Conservation (phyloP, 2,113 vertebrate species). For the Etheostoma spectabile region DNA sequence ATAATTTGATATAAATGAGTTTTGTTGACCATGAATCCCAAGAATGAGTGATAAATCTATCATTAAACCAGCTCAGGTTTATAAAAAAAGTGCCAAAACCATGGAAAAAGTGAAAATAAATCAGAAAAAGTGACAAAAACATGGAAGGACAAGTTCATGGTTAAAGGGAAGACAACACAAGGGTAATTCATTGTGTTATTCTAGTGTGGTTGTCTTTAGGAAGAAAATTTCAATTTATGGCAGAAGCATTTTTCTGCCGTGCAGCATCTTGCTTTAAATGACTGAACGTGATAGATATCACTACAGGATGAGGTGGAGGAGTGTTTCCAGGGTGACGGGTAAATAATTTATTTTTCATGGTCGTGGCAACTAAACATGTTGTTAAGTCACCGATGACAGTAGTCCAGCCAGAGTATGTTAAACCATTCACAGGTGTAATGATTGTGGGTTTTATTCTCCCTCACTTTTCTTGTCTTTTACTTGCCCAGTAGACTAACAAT, state of each 20-base stretch:
- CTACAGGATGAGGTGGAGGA: slow-evolving; percentile 19
- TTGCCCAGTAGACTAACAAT: background rate
- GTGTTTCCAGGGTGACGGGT: slow-evolving; percentile 49
- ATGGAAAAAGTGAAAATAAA: too few relatives aligned
- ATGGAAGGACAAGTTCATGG: too few relatives aligned
- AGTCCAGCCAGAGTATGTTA: background rate
- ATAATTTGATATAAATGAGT: too few relatives aligned
- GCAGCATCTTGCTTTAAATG: slow-evolving; percentile 25
- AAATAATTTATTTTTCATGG: slow-evolving; percentile 12
- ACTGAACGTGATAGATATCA: background rate
- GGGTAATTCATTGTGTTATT: too few relatives aligned
- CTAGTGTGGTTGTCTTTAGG: background rate
- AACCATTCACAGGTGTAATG: background rate
- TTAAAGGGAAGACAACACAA: too few relatives aligned
- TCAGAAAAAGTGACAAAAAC: too few relatives aligned
- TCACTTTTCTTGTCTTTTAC: background rate
- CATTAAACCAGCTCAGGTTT: too few relatives aligned
- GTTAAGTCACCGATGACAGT: background rate
- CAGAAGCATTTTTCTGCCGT: slow-evolving; percentile 3
- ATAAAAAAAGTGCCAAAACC: too few relatives aligned
- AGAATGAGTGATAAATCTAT: too few relatives aligned
- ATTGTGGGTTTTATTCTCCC: background rate
- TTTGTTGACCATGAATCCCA: too few relatives aligned
- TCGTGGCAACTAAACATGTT: slow-evolving; percentile 14
- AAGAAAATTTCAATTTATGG: background rate